phyloP scores from a whole-genome alignment of 1,140 invertebrate species.

The Drosophila eugracilis region DNA sequence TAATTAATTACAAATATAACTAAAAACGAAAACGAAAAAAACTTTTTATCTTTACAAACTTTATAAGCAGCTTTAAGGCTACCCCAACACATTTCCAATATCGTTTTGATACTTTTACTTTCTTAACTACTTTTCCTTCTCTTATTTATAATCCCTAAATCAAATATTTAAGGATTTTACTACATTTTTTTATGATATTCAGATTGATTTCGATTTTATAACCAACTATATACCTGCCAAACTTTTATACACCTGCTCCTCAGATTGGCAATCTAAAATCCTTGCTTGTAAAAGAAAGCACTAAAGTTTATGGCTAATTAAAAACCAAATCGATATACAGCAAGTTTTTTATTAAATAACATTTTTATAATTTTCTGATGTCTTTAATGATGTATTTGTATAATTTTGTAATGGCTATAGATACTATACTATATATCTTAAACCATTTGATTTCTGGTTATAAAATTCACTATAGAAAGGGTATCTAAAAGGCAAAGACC shows the following conservation, averaged over 20 bases:
- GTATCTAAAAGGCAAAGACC: not conserved
- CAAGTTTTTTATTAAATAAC: not conserved
- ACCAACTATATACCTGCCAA: no score
- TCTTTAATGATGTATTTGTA: no score
- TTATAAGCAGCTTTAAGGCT: no score
- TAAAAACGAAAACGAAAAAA: no score
- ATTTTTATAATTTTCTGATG: not conserved
- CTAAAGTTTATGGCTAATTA: not conserved
- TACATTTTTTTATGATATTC: not conserved
- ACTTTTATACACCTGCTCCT: not conserved
- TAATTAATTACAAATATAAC: no score
- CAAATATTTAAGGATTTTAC: not conserved
- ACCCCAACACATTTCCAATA: no score
- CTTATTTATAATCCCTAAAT: not conserved
- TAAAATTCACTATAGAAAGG: not conserved
- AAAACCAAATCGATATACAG: slow-evolving; percentile 1
- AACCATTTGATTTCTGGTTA: no score
- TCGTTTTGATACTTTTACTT: no score
- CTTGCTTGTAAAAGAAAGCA: not conserved
- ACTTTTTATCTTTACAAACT: no score
- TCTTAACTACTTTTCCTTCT: no score
- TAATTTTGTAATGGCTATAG: not conserved
- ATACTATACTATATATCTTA: no score
- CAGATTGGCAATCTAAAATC: slow-evolving; percentile 3
- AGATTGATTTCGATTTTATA: not conserved